Conservation (phyloP, 2,797 vertebrate species). For the Vireo griseus region DNA sequence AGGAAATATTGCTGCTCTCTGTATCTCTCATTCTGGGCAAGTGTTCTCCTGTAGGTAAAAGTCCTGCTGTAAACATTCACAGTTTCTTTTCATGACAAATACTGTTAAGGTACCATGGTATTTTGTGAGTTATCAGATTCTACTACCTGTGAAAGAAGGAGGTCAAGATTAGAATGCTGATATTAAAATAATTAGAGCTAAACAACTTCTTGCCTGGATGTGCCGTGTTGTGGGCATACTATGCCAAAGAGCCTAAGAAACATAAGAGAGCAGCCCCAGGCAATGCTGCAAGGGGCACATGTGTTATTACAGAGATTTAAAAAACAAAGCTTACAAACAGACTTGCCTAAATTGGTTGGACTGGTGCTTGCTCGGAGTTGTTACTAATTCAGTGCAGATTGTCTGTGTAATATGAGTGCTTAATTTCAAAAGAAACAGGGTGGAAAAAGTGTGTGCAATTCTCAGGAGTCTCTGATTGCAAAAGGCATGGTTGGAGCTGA, state of each 20-base stretch:
- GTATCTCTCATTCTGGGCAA: background rate
- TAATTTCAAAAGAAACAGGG: slow-evolving; percentile 36
- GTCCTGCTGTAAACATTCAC: background rate
- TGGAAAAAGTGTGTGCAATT: background rate
- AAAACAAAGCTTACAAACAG: slow-evolving; percentile 23
- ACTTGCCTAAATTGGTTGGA: background rate
- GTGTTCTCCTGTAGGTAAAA: background rate
- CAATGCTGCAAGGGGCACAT: background rate
- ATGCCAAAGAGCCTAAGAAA: background rate
- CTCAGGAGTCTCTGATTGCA: slow-evolving; percentile 28
- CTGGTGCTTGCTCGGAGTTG: background rate
- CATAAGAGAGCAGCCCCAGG: background rate
- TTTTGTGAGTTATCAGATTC: background rate
- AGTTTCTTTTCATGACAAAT: background rate
- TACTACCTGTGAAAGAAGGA: background rate
- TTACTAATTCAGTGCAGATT: slow-evolving; percentile 12
- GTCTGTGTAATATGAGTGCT: background rate
- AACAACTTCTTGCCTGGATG: background rate
- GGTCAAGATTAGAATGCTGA: background rate
- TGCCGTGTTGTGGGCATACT: background rate
- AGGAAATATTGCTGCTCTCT: background rate
- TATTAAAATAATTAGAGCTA: background rate
- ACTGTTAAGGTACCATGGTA: background rate
- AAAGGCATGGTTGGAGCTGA: slow-evolving; percentile 18
- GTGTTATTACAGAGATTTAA: background rate